Percentiles rank a stretch among this genome's conserved stretches.
These are phyloP conservation scores for Meiosimyza decipiens DNA, from an alignment of 2,888 invertebrate genomes.

Conservation along the genomic window DNA sequence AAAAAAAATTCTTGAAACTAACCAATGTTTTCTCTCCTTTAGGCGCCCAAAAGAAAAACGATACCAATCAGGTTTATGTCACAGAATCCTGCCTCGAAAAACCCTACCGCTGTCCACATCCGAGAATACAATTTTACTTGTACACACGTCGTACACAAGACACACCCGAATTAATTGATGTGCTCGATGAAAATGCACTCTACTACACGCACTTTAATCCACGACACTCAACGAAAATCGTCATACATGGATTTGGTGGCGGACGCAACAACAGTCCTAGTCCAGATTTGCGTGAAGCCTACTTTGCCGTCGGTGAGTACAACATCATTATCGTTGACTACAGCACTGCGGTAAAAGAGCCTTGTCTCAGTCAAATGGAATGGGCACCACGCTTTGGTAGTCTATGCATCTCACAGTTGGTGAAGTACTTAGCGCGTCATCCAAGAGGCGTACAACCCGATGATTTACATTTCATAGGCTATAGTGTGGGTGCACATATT, in stretches of 20 bases:
- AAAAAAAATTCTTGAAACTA: too few species aligned
- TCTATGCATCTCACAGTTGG: slow-evolving; percentile 83
- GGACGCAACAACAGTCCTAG: slow-evolving; percentile 84
- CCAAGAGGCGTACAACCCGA: slow-evolving; percentile 81
- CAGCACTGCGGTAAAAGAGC: slow-evolving; percentile 81
- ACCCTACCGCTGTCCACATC: slow-evolving; percentile 85
- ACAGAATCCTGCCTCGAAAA: slow-evolving; percentile 84
- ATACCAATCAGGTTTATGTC: slow-evolving; percentile 73
- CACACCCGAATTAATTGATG: slow-evolving; percentile 78
- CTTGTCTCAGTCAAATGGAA: slow-evolving; percentile 82
- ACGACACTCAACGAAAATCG: slow-evolving; percentile 83
- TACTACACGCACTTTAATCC: slow-evolving; percentile 82
- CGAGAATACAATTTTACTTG: slow-evolving; percentile 82
- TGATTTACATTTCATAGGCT: slow-evolving; percentile 83
- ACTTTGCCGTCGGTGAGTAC: slow-evolving; percentile 82
- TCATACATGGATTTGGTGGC: slow-evolving; percentile 92
- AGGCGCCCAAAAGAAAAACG: slow-evolving; percentile 54
- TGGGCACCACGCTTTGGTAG: slow-evolving; percentile 75
- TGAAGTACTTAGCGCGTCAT: slow-evolving; percentile 81
- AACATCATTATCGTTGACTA: slow-evolving; percentile 91
- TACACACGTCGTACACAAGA: slow-evolving; percentile 85
- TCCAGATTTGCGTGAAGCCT: slow-evolving; percentile 85
- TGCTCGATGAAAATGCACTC: slow-evolving; percentile 76
- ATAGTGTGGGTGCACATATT: slow-evolving; percentile 89
- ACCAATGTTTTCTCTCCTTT: background rate